Conservation (phyloP, 1,140 invertebrate genomes). For the Augochlora pura region DNA sequence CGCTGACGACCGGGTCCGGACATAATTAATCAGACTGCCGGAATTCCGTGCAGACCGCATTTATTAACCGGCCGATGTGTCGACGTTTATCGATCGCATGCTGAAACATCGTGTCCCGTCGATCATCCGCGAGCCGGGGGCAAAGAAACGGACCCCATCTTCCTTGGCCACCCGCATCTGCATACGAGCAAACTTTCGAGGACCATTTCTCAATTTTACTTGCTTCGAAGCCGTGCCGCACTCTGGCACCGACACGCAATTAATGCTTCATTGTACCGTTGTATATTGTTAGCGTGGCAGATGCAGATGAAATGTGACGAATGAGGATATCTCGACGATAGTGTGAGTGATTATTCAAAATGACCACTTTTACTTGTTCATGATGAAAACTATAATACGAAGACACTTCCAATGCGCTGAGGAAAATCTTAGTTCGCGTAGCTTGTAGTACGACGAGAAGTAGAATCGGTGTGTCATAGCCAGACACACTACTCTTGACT, state of each 20-base stretch:
- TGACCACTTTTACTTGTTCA: too few species aligned
- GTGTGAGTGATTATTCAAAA: background rate
- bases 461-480: too few species aligned
- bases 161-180: background rate
- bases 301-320: background rate
- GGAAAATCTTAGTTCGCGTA: too few species aligned
- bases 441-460: too few species aligned
- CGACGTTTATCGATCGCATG: constrained; percentile 41
- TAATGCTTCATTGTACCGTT: background rate
- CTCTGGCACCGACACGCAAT: too few species aligned
- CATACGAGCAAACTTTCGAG: background rate
- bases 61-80: constrained; percentile 21
- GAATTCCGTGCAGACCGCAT: constrained; percentile 36
- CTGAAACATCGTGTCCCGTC: constrained; percentile 28
- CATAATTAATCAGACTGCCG: constrained; percentile 50
- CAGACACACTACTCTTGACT: too few species aligned
- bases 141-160: background rate
- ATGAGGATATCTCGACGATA: background rate
- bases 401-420: too few species aligned
- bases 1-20: constrained; percentile 1
- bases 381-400: too few species aligned
- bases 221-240: too few species aligned
- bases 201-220: background rate
- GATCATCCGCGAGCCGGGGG: background rate
- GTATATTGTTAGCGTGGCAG: background rate